A percentile compares a stretch with the other conserved stretches of the same genome.
These are phyloP conservation scores for Psittacara wagleri DNA, from an alignment of 2,113 vertebrate species.

Conservation along the genomic window DNA sequence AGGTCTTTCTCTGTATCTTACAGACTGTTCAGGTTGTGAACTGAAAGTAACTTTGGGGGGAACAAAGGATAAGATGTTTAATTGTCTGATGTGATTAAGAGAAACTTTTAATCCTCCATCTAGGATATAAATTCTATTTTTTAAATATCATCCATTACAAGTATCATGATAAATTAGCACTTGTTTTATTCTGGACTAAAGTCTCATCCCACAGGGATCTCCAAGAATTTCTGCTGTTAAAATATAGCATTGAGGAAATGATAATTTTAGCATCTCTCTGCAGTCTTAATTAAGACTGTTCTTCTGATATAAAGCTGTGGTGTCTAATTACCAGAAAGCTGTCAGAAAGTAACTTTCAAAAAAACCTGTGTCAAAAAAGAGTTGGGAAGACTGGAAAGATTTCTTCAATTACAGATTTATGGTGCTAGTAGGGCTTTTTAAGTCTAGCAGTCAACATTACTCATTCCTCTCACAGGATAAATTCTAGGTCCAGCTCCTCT, in stretches of 20 bases:
- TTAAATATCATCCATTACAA: not conserved
- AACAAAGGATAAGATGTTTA: not conserved
- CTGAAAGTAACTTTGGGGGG: not conserved
- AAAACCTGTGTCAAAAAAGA: constrained; percentile 40
- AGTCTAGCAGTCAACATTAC: not conserved
- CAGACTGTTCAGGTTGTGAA: not conserved
- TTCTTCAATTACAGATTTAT: not conserved
- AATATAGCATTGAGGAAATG: constrained; percentile 53
- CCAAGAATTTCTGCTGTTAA: constrained; percentile 42
- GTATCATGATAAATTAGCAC: constrained; percentile 27
- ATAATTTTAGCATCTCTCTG: constrained; percentile 61
- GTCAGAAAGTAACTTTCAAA: constrained; percentile 63
- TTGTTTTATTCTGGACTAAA: constrained; percentile 54
- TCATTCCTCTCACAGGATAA: not conserved
- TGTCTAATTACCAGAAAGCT: constrained; percentile 36
- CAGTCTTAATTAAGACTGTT: constrained; percentile 60
- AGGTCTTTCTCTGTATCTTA: not conserved
- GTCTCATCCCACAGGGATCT: constrained; percentile 48
- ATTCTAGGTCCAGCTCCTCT: not conserved
- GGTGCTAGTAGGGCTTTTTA: not conserved
- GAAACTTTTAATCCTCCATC: not conserved
- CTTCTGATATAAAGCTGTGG: constrained; percentile 38
- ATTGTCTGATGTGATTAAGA: not conserved
- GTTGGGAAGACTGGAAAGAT: not conserved
- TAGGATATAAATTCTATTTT: not conserved